A percentile compares a stretch with the other conserved stretches of the same genome.
Evolutionary conservation across 2,797 vertebrate genomes (phyloP).

Genomic region (Nyctibius grandis): DNA sequence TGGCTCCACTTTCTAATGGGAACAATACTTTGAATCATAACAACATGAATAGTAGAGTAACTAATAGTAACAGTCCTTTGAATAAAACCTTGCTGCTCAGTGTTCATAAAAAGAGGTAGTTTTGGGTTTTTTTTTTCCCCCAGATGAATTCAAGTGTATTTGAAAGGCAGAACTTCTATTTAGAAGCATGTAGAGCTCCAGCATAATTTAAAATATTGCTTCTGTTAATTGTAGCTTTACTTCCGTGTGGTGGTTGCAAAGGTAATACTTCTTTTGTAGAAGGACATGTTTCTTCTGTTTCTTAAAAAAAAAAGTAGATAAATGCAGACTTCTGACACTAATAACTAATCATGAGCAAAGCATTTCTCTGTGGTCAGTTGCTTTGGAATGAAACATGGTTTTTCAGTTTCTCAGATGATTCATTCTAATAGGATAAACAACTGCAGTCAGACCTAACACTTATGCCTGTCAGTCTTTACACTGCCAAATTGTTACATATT

Average conservation of each 20-base stretch:
- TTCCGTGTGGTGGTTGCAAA: neutral
- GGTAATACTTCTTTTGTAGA: neutral
- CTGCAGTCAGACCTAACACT: neutral
- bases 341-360: neutral
- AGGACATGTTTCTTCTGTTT: neutral
- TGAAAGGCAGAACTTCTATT: neutral
- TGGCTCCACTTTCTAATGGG: neutral
- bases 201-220: neutral
- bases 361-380: neutral
- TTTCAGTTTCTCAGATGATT: neutral
- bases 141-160: neutral
- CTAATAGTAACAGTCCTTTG: neutral
- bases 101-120: neutral
- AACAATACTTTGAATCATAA: neutral
- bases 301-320: neutral
- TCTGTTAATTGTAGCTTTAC: neutral
- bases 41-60: neutral
- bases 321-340: neutral
- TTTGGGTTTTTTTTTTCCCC: accelerated
- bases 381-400: neutral
- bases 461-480: neutral
- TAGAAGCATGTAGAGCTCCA: neutral
- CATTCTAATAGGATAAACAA: neutral
- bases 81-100: neutral
- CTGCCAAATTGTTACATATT: neutral